Evolutionary conservation across 1,140 invertebrate genomes (phyloP), one percentile per base, ranked within the genome.

Genomic region (Tetragonula clypearis): DNA sequence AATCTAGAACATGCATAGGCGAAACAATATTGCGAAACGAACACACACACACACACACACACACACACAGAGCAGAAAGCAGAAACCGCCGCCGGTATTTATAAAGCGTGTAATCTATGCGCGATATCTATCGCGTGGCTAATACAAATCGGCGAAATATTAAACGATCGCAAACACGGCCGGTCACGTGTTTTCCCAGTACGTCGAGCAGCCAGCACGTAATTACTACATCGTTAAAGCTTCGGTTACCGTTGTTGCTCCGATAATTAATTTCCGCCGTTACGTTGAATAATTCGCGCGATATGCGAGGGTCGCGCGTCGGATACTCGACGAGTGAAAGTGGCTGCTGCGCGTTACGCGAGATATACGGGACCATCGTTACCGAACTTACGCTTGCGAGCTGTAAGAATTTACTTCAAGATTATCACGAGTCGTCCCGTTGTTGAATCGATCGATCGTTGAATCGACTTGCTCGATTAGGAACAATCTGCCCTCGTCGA

Each of bases 231-330:
- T 79, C 82, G 76, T 84, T 72, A 60, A 65, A 65, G 66, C 68
- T 65, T 84, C 82, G 19, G 30, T 65, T 72, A 71, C 55, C 75
- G 77, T 79, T 84, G 82, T 78, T 72, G 49, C 76, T 12, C 8
- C 49, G 76, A 79, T 84, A 73, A 84, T 84, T 84, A 79, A 84
- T 84, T 84, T 73, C 17, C 66, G 49, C 9, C 68, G 58, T 79
- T 71, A 35, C 66, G 75, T 71, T 60, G 56, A 84, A 78, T 78
- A 83, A 78, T 68, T 58, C 30, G 14, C n/a, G n/a, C 65, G 53
- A 69, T 78, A 78, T n/a, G 11, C 35, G 5, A 9, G 2, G 4
- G 30, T 3, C 21, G 15, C 23, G 58, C 49, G 75, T 17, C 58
- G 49, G n/a, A 68, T 30, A 68, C n/a, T 21, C 15, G n/a, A 49